Evolutionary conservation across 2,888 invertebrate species (phyloP), one percentile per base, ranked within the genome.

Genomic region (Drosophila fungiperda): DNA sequence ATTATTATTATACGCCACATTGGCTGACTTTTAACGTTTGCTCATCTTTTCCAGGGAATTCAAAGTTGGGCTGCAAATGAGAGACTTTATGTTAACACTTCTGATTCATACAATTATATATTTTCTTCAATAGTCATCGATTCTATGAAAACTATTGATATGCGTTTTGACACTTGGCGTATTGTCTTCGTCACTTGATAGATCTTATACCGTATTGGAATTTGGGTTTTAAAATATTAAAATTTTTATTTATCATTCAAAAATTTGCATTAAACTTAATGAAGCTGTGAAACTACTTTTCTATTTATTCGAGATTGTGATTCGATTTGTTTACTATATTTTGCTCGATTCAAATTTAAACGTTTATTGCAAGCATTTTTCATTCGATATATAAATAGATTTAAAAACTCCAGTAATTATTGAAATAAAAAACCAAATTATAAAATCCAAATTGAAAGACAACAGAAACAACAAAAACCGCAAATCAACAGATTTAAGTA

Each of bases 1-100:
- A 8, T 45, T 40, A n/a, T 40, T 23, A 69, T 86, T 76, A 80
- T 70, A 73, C 66, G 80, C 72, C 72, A 73, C 81, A 77, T 82
- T 80, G 79, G 75, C 75, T 70, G 29, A 67, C 55, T 54, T 52
- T 87, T 29, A 83, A 67, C 60, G 73, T 78, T 76, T 73, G 73
- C 73, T 73, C 78, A 83, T 75, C 48, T 78, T 81, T 73, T 78
- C 59, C 59, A 50, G 49, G 15, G 52, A 78, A 68, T 35, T 71
- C 53, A 59, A 26, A 35, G 38, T 50, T 62, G 58, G 71, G 64
- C 77, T 82, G 83, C 20, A 70, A 77, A 52, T 54, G 50, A 52
- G 29, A 60, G 45, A 40, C n/a, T 52, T 59, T 17, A 8, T 15
- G 35, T 63, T 66, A 42, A 53, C 42, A 40, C 32, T 48, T 68